Conservation (phyloP, 2,113 vertebrate species). For the Lepisosteus osseus region DNA sequence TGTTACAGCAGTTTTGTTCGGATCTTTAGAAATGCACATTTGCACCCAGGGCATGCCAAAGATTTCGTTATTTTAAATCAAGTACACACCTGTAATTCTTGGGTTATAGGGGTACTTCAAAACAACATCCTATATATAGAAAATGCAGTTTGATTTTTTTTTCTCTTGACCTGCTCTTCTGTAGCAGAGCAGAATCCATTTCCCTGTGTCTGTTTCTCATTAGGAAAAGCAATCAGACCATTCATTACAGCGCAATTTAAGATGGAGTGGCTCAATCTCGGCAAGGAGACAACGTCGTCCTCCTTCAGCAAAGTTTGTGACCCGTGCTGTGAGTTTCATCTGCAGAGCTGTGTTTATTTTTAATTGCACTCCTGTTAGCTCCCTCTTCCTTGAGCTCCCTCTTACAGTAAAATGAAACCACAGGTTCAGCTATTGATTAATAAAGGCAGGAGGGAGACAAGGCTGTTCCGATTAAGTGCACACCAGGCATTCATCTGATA, state of each 20-base stretch:
- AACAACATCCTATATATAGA: no score
- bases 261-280: slow-evolving; percentile 27
- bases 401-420: slow-evolving; percentile 24
- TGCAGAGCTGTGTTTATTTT: slow-evolving; percentile 29
- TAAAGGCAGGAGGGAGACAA: slow-evolving; percentile 14
- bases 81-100: no score
- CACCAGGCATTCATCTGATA: slow-evolving; percentile 16
- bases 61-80: no score
- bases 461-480: slow-evolving; percentile 34
- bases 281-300: slow-evolving; percentile 13
- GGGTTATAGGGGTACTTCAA: no score
- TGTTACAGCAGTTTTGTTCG: no score
- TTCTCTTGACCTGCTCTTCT: slow-evolving; percentile 25
- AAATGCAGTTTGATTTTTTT: slow-evolving; percentile 5
- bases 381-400: slow-evolving; percentile 13
- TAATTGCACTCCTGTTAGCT: slow-evolving; percentile 19
- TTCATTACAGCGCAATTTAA: slow-evolving; percentile 34
- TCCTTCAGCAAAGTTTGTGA: slow-evolving; percentile 27
- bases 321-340: slow-evolving; percentile 31
- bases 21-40: no score
- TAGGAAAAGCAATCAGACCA: slow-evolving; percentile 36
- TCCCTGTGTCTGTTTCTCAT: slow-evolving; percentile 32
- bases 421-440: slow-evolving; percentile 32
- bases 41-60: no score
- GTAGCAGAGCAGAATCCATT: slow-evolving; percentile 24